phyloP scores from a whole-genome alignment of 2,888 invertebrate genomes.

The Andrena praecox region DNA sequence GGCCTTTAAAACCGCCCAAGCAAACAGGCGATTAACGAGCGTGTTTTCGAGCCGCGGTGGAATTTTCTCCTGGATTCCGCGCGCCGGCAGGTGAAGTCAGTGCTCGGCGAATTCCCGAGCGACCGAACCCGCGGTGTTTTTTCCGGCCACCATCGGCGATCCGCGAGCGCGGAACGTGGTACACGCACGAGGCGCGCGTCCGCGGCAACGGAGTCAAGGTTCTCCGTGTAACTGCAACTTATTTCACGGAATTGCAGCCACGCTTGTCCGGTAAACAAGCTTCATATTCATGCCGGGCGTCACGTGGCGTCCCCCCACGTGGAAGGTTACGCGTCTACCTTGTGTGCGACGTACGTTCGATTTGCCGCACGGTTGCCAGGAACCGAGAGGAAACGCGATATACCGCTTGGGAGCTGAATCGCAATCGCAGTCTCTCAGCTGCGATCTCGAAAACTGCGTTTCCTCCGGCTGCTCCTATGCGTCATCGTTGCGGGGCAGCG shows the following conservation, averaged over 20 bases:
- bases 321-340: constrained; percentile 30
- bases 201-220: constrained; percentile 64
- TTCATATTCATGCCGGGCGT: constrained; percentile 60
- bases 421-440: not conserved
- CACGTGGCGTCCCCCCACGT: constrained; percentile 42
- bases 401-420: not conserved
- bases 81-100: not conserved
- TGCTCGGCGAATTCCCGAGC: not conserved
- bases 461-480: not conserved
- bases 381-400: constrained; percentile 24
- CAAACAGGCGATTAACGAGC: not conserved
- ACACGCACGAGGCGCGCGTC: constrained; percentile 24
- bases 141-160: constrained; percentile 26
- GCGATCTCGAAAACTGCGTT: not conserved
- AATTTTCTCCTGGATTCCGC: not conserved
- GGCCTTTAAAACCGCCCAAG: not conserved
- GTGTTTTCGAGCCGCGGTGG: not conserved
- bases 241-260: constrained; percentile 49
- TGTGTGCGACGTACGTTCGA: constrained; percentile 15
- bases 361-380: constrained; percentile 52
- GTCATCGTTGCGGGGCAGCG: not conserved
- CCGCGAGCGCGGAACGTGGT: not conserved
- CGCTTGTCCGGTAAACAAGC: constrained; percentile 68
- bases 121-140: constrained; percentile 4
- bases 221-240: constrained; percentile 64